Conservation (phyloP, 2,797 vertebrate species). For the Acanthurus lineatus region DNA sequence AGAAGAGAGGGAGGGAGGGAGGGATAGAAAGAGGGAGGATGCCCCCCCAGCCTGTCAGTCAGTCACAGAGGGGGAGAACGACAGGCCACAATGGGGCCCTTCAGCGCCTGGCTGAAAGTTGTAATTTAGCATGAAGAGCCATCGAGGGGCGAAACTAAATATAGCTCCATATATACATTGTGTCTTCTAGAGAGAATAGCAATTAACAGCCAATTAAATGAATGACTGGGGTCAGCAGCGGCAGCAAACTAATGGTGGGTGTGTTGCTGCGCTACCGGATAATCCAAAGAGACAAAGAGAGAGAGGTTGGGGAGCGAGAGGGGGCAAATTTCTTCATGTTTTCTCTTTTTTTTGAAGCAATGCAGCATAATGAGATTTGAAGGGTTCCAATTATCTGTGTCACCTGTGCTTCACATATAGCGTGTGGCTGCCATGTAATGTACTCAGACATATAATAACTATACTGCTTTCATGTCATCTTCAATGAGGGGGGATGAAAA, state of each 20-base stretch:
- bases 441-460: slow-evolving; percentile 40
- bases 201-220: slow-evolving; percentile 89
- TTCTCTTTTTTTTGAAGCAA: slow-evolving; percentile 71
- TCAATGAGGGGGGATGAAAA: background rate
- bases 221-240: slow-evolving; percentile 85
- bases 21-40: slow-evolving; percentile 59
- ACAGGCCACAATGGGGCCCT: slow-evolving; percentile 87
- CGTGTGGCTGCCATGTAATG: slow-evolving; percentile 39
- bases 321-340: slow-evolving; percentile 61
- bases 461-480: slow-evolving; percentile 4
- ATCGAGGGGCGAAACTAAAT: slow-evolving; percentile 84
- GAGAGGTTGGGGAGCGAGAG: slow-evolving; percentile 53
- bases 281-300: slow-evolving; percentile 77
- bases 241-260: slow-evolving; percentile 81
- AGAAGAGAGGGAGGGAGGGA: slow-evolving; percentile 23
- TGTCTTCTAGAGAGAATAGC: slow-evolving; percentile 84
- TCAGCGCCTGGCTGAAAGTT: slow-evolving; percentile 85
- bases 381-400: slow-evolving; percentile 69
- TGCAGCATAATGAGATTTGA: slow-evolving; percentile 72
- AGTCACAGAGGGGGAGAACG: slow-evolving; percentile 84
- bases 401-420: slow-evolving; percentile 57
- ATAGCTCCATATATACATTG: slow-evolving; percentile 84
- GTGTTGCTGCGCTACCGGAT: slow-evolving; percentile 76
- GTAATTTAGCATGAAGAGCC: slow-evolving; percentile 87
- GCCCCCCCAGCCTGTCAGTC: slow-evolving; percentile 81